phyloP scores from a whole-genome alignment of 2,797 vertebrate genomes.

The Nannoperca australis region DNA sequence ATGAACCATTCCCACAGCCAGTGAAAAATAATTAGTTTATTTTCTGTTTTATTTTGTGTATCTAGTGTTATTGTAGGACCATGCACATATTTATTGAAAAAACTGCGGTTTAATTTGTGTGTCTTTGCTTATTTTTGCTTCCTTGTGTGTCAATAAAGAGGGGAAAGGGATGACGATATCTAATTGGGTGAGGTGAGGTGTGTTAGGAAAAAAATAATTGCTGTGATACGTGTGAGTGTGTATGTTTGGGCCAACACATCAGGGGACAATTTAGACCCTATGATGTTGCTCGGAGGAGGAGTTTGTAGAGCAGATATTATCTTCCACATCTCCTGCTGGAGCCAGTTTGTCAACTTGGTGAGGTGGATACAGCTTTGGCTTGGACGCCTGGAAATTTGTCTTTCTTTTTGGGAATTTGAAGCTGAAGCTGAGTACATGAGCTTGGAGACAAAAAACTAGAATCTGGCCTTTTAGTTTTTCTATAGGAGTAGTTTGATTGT shows the following conservation, averaged over 20 bases:
- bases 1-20: conserved; percentile 16
- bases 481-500: conserved; percentile 31
- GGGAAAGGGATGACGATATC: neutral
- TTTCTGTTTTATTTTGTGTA: neutral
- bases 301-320: conserved; percentile 53
- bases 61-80: neutral
- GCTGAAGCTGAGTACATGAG: conserved; percentile 4
- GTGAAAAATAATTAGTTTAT: conserved; percentile 1
- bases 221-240: conserved; percentile 1
- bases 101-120: neutral
- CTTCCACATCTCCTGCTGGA: conserved; percentile 31
- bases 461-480: conserved; percentile 2
- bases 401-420: conserved; percentile 30
- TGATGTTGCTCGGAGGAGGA: conserved; percentile 80
- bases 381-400: conserved; percentile 41
- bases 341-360: conserved; percentile 45
- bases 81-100: neutral
- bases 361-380: conserved; percentile 21
- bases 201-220: conserved; percentile 43
- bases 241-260: conserved; percentile 43
- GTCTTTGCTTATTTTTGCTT: conserved; percentile 12
- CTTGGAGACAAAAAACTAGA: conserved; percentile 20
- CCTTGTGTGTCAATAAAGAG: neutral
- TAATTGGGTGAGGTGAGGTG: conserved; percentile 27
- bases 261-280: conserved; percentile 51